Conservation (phyloP, 2,888 invertebrate genomes). For the Serripes groenlandicus region DNA sequence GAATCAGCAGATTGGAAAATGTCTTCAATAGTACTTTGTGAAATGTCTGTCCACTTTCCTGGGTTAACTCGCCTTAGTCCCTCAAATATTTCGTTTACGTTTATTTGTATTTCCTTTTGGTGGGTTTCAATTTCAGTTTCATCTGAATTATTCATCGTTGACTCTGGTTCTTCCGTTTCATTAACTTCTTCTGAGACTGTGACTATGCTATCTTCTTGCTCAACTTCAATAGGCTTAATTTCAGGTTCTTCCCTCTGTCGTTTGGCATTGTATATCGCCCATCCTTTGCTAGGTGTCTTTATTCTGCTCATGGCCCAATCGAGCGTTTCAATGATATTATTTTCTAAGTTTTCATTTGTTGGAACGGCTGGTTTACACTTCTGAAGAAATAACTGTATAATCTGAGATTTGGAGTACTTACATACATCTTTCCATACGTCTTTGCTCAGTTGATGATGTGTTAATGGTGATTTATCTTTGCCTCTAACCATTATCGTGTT, state of each 20-base stretch:
- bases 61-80: background rate
- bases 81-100: background rate
- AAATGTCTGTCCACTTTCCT: background rate
- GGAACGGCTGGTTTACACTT: background rate
- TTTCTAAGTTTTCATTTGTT: background rate
- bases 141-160: background rate
- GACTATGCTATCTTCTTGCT: background rate
- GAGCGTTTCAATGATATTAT: background rate
- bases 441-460: constrained; percentile 37
- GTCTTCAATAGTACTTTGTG: background rate
- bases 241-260: background rate
- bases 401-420: background rate
- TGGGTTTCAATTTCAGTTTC: background rate
- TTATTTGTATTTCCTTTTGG: background rate
- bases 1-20: background rate
- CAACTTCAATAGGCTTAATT: background rate
- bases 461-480: constrained; percentile 14
- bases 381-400: background rate
- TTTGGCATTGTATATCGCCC: background rate
- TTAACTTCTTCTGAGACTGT: background rate
- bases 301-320: background rate
- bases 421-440: constrained; percentile 35
- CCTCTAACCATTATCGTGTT: background rate
- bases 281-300: background rate
- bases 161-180: background rate